Evolutionary conservation across 2,113 vertebrate species (phyloP).

Genomic region (Crotalus viridis): DNA sequence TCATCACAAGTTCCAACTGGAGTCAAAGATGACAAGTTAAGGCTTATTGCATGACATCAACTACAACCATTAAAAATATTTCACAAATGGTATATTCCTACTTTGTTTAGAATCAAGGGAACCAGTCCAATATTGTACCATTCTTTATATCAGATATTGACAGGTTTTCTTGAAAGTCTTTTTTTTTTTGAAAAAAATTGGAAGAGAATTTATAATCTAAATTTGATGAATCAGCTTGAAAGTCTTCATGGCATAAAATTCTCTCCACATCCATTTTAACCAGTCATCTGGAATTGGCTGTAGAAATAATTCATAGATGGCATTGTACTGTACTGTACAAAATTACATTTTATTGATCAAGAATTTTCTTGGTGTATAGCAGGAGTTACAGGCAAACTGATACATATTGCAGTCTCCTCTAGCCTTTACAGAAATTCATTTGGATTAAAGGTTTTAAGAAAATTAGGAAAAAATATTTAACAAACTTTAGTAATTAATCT

Average conservation of each 20-base stretch:
- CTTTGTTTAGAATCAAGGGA: neutral
- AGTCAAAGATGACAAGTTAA: neutral
- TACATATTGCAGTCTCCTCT: neutral
- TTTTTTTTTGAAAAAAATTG: neutral
- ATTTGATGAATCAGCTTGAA: neutral
- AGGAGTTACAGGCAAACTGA: neutral
- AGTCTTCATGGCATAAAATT: neutral
- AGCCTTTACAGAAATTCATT: neutral
- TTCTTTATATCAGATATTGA: neutral
- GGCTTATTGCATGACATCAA: neutral
- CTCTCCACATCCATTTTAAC: neutral
- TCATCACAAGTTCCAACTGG: neutral
- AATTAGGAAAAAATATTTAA: neutral
- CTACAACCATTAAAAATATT: neutral
- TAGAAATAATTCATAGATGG: neutral
- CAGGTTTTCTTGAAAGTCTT: neutral
- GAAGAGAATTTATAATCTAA: neutral
- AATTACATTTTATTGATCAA: neutral
- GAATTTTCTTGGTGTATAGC: neutral
- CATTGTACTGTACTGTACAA: neutral
- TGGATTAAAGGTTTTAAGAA: neutral
- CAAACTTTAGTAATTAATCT: neutral
- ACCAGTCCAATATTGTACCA: neutral
- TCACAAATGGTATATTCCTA: neutral
- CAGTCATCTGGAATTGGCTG: neutral